Evolutionary conservation across 2,888 invertebrate genomes (phyloP).

Genomic region (Oligia strigilis): DNA sequence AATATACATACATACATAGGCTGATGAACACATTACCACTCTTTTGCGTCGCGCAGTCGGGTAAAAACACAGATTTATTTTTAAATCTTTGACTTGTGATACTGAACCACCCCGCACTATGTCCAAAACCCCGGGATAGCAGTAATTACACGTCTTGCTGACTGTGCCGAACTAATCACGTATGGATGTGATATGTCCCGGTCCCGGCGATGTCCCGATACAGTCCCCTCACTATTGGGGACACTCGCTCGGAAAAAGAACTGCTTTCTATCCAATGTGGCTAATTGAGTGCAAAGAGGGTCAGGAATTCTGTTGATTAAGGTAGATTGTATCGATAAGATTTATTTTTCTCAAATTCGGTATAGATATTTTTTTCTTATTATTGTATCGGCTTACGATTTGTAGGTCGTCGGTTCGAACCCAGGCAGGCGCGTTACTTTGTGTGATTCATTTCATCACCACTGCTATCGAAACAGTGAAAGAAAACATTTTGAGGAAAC

Average conservation of each 20-base stretch:
- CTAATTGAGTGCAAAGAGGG: slow-evolving; percentile 50
- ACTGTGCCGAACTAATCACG: slow-evolving; percentile 62
- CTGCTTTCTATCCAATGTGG: slow-evolving; percentile 10
- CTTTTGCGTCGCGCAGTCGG: too few relatives aligned
- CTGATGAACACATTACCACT: too few relatives aligned
- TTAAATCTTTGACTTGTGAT: slow-evolving; percentile 13
- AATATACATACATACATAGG: too few relatives aligned
- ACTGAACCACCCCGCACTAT: slow-evolving; percentile 28
- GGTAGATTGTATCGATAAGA: background rate
- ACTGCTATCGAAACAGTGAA: background rate
- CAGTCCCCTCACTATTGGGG: slow-evolving; percentile 44
- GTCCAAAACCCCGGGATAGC: slow-evolving; percentile 17
- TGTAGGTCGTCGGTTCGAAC: background rate
- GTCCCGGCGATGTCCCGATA: slow-evolving; percentile 38
- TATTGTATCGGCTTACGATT: background rate
- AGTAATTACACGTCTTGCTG: slow-evolving; percentile 69
- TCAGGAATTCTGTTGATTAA: slow-evolving; percentile 14
- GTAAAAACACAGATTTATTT: background rate
- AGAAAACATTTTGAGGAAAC: background rate
- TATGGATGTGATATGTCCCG: slow-evolving; percentile 42
- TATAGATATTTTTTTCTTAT: background rate
- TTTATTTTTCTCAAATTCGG: background rate
- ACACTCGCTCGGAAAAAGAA: slow-evolving; percentile 44
- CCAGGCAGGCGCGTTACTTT: background rate
- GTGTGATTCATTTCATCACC: background rate